Conservation (phyloP, 2,888 invertebrate genomes). For the Microdon myrmicae region DNA sequence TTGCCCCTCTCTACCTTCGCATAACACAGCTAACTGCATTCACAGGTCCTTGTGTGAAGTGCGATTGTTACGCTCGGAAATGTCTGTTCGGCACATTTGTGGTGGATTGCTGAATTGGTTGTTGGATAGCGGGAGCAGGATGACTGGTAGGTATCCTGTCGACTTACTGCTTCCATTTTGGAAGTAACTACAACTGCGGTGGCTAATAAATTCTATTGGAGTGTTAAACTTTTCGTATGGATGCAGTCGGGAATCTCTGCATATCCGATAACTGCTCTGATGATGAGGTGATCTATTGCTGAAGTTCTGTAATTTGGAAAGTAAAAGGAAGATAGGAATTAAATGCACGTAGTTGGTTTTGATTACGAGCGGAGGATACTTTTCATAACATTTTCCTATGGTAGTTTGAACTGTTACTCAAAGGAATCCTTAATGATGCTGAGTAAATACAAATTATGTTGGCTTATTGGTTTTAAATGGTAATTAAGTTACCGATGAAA, state of each 20-base stretch:
- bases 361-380: too few relatives aligned
- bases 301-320: constrained; percentile 11
- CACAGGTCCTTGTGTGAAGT: constrained; percentile 23
- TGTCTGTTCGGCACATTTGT: constrained; percentile 7
- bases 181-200: constrained; percentile 16
- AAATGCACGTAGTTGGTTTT: too few relatives aligned
- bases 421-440: too few relatives aligned
- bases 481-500: too few relatives aligned
- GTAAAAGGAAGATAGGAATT: background rate
- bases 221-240: constrained; percentile 44
- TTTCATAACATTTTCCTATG: too few relatives aligned
- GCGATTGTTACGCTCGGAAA: constrained; percentile 1
- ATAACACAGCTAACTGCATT: constrained; percentile 46
- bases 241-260: constrained; percentile 35
- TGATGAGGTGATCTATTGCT: constrained; percentile 48
- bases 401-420: too few relatives aligned
- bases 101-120: background rate
- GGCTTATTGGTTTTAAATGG: too few relatives aligned
- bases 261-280: constrained; percentile 34
- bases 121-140: background rate
- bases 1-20: constrained; percentile 5
- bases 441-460: too few relatives aligned
- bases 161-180: constrained; percentile 27
- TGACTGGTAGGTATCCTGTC: constrained; percentile 12
- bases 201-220: constrained; percentile 46